phyloP scores from a whole-genome alignment of 2,888 invertebrate genomes.

The Tanytarsus gracilentus region DNA sequence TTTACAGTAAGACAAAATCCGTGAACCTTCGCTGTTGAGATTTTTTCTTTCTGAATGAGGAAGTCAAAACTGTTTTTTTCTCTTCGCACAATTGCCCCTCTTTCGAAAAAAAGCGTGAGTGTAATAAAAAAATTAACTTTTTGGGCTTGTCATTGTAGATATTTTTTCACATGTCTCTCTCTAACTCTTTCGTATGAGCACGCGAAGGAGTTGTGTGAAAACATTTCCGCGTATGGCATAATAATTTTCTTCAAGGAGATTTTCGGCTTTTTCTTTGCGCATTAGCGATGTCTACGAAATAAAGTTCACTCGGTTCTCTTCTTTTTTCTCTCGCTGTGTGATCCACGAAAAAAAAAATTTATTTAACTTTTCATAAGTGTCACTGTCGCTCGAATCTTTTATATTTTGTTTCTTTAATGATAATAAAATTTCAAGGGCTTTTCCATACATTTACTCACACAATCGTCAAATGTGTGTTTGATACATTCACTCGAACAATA shows the following conservation, averaged over 20 bases:
- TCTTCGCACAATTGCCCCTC: not conserved
- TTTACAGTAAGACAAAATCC: slow-evolving; percentile 5
- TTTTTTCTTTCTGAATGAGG: not conserved
- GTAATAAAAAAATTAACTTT: not conserved
- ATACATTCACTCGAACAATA: too few species aligned
- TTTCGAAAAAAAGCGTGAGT: slow-evolving; percentile 9
- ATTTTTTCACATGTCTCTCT: not conserved
- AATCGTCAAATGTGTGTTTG: too few species aligned
- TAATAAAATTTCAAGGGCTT: slow-evolving; percentile 27
- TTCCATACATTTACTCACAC: not conserved
- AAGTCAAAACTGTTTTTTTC: not conserved
- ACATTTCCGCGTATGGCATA: slow-evolving; percentile 3
- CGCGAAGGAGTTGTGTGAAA: not conserved
- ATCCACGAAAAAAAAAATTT: not conserved
- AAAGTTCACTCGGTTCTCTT: not conserved
- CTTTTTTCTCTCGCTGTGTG: not conserved
- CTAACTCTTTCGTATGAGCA: not conserved
- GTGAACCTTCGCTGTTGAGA: not conserved
- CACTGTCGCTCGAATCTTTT: not conserved
- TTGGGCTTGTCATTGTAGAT: slow-evolving; percentile 9
- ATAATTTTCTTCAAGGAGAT: slow-evolving; percentile 10
- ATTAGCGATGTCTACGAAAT: not conserved
- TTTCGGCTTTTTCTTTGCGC: slow-evolving; percentile 1
- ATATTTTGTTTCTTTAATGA: slow-evolving; percentile 13
- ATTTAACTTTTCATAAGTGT: not conserved